phyloP scores from a whole-genome alignment of 1,140 invertebrate genomes.

The Drosophila littoralis region DNA sequence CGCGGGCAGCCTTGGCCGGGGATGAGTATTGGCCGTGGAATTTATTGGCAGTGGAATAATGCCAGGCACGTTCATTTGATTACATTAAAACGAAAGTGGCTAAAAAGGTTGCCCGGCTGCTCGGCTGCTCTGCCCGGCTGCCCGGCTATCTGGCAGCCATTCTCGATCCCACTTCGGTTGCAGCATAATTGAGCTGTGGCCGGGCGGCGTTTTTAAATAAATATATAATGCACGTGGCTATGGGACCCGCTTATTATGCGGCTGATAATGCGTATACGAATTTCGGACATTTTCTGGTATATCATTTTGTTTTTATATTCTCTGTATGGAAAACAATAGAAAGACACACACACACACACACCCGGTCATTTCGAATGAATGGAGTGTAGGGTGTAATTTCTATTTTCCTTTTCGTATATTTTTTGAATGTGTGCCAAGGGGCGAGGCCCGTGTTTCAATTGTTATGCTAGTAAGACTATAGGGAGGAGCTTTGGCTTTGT shows the following conservation, averaged over 20 bases:
- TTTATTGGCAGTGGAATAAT: constrained; percentile 79
- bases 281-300: constrained; percentile 7
- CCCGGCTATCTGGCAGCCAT: background rate
- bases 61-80: constrained; percentile 82
- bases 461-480: background rate
- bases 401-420: constrained; percentile 20
- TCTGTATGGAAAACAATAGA: constrained; percentile 31
- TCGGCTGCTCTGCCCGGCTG: no score
- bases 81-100: constrained; percentile 83
- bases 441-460: constrained; percentile 33
- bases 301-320: background rate
- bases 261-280: constrained; percentile 50
- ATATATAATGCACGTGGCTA: constrained; percentile 73
- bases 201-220: constrained; percentile 75
- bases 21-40: constrained; percentile 48
- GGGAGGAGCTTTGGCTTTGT: background rate
- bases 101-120: constrained; percentile 70
- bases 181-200: constrained; percentile 53
- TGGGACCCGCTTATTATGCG: constrained; percentile 47
- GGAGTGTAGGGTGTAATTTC: constrained; percentile 14
- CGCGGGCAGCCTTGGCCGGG: constrained; percentile 26
- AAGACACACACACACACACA: constrained; percentile 9
- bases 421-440: background rate
- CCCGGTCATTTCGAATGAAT: background rate
- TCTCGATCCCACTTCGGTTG: constrained; percentile 3